Evolutionary conservation across 2,888 invertebrate genomes (phyloP).

Genomic region (Mechanitis mazaeus): DNA sequence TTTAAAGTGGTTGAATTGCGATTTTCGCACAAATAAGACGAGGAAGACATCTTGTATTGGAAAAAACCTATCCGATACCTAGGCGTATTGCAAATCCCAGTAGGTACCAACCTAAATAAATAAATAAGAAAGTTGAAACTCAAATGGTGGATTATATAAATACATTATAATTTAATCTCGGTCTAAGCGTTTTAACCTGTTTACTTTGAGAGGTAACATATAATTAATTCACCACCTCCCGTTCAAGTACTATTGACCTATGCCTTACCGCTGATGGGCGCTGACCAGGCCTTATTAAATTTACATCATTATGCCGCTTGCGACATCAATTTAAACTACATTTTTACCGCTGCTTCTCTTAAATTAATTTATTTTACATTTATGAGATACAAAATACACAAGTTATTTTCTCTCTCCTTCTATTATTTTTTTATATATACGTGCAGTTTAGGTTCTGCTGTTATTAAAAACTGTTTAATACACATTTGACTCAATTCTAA

Average conservation of each 20-base stretch:
- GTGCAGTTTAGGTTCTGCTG: no score
- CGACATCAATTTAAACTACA: constrained; percentile 11
- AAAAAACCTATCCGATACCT: no score
- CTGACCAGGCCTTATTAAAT: constrained; percentile 39
- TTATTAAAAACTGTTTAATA: background rate
- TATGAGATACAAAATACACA: no score
- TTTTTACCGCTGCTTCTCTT: constrained; percentile 2
- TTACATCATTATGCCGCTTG: constrained; percentile 34
- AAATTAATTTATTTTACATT: background rate
- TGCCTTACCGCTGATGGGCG: constrained; percentile 27
- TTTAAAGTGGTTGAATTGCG: no score
- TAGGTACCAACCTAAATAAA: background rate
- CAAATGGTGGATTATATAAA: background rate
- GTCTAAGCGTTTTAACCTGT: constrained; percentile 13
- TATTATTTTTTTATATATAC: no score
- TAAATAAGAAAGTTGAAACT: background rate
- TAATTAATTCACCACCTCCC: constrained; percentile 28
- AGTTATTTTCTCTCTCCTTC: no score
- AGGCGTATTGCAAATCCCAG: no score
- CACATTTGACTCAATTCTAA: background rate
- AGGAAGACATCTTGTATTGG: no score
- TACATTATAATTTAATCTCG: constrained; percentile 10
- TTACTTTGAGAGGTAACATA: constrained; percentile 6
- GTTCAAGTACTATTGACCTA: constrained; percentile 26
- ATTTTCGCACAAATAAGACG: no score